phyloP scores from a whole-genome alignment of 1,140 invertebrate species.

The Leguminivora glycinivorella region DNA sequence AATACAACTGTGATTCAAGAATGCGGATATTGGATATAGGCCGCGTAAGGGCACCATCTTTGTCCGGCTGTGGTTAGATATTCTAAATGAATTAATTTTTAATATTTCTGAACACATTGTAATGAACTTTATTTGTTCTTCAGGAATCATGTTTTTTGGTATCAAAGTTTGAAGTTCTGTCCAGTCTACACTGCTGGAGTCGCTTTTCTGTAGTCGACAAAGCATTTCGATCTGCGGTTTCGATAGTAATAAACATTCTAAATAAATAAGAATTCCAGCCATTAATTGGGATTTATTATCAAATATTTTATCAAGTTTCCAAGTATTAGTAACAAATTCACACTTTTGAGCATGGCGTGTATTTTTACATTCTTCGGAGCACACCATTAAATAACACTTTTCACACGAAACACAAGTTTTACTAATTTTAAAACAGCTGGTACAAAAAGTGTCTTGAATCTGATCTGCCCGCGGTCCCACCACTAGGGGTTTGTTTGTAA shows the following conservation, averaged over 20 bases:
- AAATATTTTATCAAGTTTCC: slow-evolving; percentile 61
- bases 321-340: slow-evolving; percentile 73
- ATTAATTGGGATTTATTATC: slow-evolving; percentile 63
- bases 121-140: slow-evolving; percentile 81
- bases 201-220: slow-evolving; percentile 78
- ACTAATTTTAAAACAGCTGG: slow-evolving; percentile 76
- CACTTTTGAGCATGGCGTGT: slow-evolving; percentile 80
- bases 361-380: slow-evolving; percentile 78
- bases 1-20: slow-evolving; percentile 87
- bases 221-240: slow-evolving; percentile 77
- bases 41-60: slow-evolving; percentile 80
- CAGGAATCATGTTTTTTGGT: slow-evolving; percentile 68
- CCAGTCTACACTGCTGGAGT: slow-evolving; percentile 67
- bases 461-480: slow-evolving; percentile 79
- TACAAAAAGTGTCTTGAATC: slow-evolving; percentile 72
- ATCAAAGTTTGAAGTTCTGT: slow-evolving; percentile 79
- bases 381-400: slow-evolving; percentile 80
- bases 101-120: slow-evolving; percentile 80
- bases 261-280: slow-evolving; percentile 75
- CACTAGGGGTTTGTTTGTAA: slow-evolving; percentile 82
- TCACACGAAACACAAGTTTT: slow-evolving; percentile 69
- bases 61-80: slow-evolving; percentile 56
- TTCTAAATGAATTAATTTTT: slow-evolving; percentile 87
- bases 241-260: slow-evolving; percentile 79
- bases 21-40: slow-evolving; percentile 84